Base-by-base conservation (phyloP, 2,797 vertebrate genomes). In the Mus caroli region DNA sequence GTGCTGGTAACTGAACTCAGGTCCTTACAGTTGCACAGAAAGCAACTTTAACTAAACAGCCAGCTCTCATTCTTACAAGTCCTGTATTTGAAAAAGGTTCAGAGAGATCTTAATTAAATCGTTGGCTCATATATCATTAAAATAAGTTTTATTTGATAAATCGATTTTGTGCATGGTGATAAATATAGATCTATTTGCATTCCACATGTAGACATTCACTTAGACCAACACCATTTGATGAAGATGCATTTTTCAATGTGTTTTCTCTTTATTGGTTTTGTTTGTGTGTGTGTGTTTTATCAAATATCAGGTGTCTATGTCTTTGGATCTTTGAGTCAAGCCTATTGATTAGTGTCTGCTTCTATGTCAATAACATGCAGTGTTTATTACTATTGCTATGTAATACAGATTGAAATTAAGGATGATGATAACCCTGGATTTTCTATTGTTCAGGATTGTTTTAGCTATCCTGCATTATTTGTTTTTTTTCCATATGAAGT, bases 101-200 rank as follows among this genome's bases (percentile, higher is more conserved):
- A 91, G 94, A 50, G 20, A 89, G 24, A 46, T 80, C 0, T 28
- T 94, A 64, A 84, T 85, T 94, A 46, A 90, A 37, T 58, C 80
- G 28, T 91, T 93, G 88, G 75, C 69, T 92, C 2, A 75, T 67
- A 84, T 34, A 26, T 75, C n/a, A 86, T 60, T 82, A 83, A 92
- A 94, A 73, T 92, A 83, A 96, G 34, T 94, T 93, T 92, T 56
- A 84, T 54, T 43, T 96, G 43, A 46, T 84, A 93, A 95, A 90
- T 92, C 24, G 90, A 77, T 90, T 79, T n/a, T n/a, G 34, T 52
- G 3, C 46, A 52, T 17, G 50, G 31, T 78, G 46, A 78, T 78
- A 78, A 78, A 34, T 52, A 78, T 78, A 17, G 50, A 34, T 54
- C 8, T 78, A 79, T 79, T 79, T 79, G 17, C 67, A 20, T 79